Conservation (phyloP, 2,113 vertebrate genomes). For the Sterna hirundo region DNA sequence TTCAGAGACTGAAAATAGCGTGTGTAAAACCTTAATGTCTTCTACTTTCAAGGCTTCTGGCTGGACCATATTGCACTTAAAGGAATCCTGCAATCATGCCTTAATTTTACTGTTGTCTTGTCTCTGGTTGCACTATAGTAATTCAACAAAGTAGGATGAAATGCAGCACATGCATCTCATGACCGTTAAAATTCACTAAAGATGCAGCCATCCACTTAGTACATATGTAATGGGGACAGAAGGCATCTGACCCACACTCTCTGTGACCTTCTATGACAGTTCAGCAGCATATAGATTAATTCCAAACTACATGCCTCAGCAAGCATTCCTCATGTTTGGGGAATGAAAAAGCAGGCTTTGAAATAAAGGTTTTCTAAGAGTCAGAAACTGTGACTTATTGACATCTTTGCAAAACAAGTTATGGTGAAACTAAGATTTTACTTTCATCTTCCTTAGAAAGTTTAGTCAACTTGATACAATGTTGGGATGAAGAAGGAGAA, state of each 20-base stretch:
- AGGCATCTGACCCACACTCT: not conserved
- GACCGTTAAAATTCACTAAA: not conserved
- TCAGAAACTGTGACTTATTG: not conserved
- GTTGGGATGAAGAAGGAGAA: not conserved
- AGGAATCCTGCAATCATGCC: not conserved
- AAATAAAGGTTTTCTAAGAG: not conserved
- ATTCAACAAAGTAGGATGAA: not conserved
- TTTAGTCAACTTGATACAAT: not conserved
- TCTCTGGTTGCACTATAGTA: not conserved
- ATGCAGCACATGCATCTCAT: not conserved
- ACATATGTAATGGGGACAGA: not conserved
- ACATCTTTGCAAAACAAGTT: not conserved
- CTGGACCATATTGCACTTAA: not conserved
- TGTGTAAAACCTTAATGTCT: not conserved
- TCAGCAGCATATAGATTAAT: not conserved
- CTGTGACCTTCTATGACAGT: not conserved
- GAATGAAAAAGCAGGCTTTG: not conserved
- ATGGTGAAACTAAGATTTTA: not conserved
- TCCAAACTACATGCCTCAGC: not conserved
- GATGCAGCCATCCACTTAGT: not conserved
- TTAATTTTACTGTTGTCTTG: not conserved
- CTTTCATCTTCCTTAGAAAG: not conserved
- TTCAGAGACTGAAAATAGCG: not conserved
- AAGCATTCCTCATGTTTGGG: not conserved
- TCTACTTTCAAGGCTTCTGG: not conserved